Evolutionary conservation across 2,888 invertebrate species (phyloP), one percentile per base, ranked within the genome.

Genomic region (Rhodophaea formosa): DNA sequence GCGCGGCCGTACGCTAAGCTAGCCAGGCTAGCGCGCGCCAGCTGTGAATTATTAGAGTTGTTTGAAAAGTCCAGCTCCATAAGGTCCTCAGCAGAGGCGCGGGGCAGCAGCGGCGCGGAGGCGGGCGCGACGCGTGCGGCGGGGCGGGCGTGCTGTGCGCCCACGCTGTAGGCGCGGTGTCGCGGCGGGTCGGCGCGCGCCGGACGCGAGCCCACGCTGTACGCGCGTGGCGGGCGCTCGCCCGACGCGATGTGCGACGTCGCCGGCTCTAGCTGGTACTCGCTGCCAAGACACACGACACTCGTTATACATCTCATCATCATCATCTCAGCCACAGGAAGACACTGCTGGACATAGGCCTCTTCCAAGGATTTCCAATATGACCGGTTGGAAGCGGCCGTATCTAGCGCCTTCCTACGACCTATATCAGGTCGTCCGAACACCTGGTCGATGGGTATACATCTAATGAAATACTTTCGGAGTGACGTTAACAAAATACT

Each of bases 171-270:
- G 8, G 88, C 88, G 60, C 93, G 92, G 65, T 95, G 95, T 84
- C 91, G 65, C 64, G 68, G 88, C 86, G 55, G 61, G 87, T 84
- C 54, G 84, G 75, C 42, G 81, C 82, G n/a, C 70, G 95, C 94
- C 2, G 96, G 95, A 66, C 95, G 93, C 57, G 96, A 97, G 17
- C 97, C 97, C 64, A 97, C 95, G 29, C 97, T 97, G 86, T 97
- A 97, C 0, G 97, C 95, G 66, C 97, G 92, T 55, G 94, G 92
- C n/a, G 96, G 96, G 68, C 92, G 90, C 70, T 67, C 80, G 69
- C 93, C 72, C 65, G 93, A 93, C 42, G 93, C 88, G 60, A 96
- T 93, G 79, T 95, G 96, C 14, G 96, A 95, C 59, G 93, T 92
- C 0, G 96, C 96, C 74, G 96, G 96, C 73, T 97, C 97, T 53